Evolutionary conservation across 2,888 invertebrate genomes (phyloP), one percentile per base, ranked within the genome.

Genomic region (Meandrusa payeni): DNA sequence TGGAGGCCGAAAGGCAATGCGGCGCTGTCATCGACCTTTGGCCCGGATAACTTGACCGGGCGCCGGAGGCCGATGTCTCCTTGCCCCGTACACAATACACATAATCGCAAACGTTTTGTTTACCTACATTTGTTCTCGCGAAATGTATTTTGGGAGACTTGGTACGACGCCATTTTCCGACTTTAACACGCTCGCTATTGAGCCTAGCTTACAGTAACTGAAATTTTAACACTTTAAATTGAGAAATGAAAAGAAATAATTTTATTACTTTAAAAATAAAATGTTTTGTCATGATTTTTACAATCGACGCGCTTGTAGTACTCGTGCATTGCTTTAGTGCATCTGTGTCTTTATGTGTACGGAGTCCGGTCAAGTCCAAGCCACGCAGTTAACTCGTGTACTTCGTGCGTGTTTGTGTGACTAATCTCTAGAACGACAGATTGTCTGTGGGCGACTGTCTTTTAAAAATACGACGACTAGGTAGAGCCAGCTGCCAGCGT

Each of bases 21-120:
- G 50, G 57, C 62, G 69, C 81, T 85, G 86, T 83, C 86, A 81
- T 81, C 82, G 86, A 87, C 86, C 86, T 87, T 85, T 87, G 83
- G 72, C 85, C 83, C 76, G 79, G 76, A 87, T 83, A 87, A 85
- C 86, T 87, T 87, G 86, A 87, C 86, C 86, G 81, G 76, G 67
- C 78, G 75, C 59, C 61, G 59, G 61, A 65, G 70, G 63, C 62
- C 74, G 75, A 75, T 79, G 79, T 78, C 76, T 75, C 70, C 71
- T 70, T 74, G 73, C 74, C 73, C 69, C 70, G 57, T 54, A 69
- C 55, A 72, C 55, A 56, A 59, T 65, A 66, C 65, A 69, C 69
- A 70, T 72, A 71, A 72, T 68, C 47, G 51, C 47, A 54, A 43
- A 43, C 59, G 74, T 70, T 74, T 78, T 82, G 78, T 82, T 81